Evolutionary conservation across 2,113 vertebrate genomes (phyloP).

Genomic region (Meriones unguiculatus): DNA sequence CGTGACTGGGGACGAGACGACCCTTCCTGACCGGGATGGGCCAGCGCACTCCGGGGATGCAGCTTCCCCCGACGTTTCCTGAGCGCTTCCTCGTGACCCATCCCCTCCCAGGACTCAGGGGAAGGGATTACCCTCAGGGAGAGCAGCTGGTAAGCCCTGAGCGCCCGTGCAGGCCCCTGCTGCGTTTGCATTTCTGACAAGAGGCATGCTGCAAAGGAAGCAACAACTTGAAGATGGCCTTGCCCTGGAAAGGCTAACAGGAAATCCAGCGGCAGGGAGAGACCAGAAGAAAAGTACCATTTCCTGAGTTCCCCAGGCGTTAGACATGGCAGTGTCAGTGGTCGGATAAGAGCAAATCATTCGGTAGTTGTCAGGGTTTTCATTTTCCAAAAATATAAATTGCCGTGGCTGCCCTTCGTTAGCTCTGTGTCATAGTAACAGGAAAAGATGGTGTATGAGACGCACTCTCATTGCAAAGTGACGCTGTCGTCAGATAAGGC

Average conservation of each 20-base stretch:
- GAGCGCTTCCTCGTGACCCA: conserved; percentile 77
- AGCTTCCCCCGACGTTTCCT: conserved; percentile 87
- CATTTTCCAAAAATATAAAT: background rate
- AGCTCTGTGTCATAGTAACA: background rate
- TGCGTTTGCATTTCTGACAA: background rate
- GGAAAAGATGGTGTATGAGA: background rate
- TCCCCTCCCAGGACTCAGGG: conserved; percentile 56
- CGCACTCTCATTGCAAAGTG: background rate
- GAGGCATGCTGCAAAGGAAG: conserved; percentile 40
- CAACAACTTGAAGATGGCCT: conserved; percentile 32
- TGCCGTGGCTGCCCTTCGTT: background rate
- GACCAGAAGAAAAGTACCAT: background rate
- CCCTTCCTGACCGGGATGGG: conserved; percentile 86
- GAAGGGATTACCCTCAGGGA: conserved; percentile 25
- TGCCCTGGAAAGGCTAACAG: background rate
- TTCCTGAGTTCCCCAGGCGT: background rate
- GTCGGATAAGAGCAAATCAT: background rate
- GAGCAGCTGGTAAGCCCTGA: background rate
- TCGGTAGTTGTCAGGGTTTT: background rate
- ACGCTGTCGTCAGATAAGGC: background rate
- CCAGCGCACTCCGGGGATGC: conserved; percentile 86
- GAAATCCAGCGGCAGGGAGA: background rate
- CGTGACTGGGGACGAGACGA: conserved; percentile 85
- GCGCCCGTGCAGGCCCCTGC: background rate
- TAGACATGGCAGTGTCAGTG: background rate